phyloP scores from a whole-genome alignment of 2,797 vertebrate species.

The Paratrypauchen microcephalus region DNA sequence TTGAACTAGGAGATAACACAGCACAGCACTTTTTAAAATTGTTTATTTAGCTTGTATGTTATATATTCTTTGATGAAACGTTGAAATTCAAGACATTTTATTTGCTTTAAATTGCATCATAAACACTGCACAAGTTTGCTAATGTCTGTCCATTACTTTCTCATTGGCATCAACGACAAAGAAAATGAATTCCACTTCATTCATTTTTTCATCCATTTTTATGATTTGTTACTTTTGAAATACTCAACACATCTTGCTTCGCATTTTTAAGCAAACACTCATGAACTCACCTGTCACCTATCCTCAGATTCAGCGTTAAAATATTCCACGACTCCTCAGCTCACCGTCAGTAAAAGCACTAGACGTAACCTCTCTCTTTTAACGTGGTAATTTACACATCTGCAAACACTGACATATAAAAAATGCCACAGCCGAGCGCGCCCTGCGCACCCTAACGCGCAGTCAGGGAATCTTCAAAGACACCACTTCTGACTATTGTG shows the following conservation, averaged over 20 bases:
- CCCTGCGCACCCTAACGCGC: constrained; percentile 6
- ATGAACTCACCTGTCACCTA: constrained; percentile 25
- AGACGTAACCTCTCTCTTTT: constrained; percentile 4
- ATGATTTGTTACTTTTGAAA: background rate
- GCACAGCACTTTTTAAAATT: no score
- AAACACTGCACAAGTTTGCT: no score
- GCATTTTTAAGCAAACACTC: background rate
- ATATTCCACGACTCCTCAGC: constrained; percentile 22
- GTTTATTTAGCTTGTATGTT: no score
- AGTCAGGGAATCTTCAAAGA: constrained; percentile 22
- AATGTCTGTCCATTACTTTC: no score
- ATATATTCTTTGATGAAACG: no score
- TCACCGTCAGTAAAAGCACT: constrained; percentile 17
- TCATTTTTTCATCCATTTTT: background rate
- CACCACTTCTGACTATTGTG: constrained; percentile 18
- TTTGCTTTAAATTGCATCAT: no score
- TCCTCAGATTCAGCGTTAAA: constrained; percentile 16
- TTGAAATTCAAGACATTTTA: no score
- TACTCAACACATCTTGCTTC: background rate
- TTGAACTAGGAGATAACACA: no score
- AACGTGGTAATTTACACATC: constrained; percentile 10
- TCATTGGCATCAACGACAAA: no score
- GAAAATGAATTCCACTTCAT: no score
- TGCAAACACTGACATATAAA: constrained; percentile 25
- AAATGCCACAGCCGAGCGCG: background rate